Evolutionary conservation across 2,797 vertebrate genomes (phyloP).

Genomic region (Semaprochilodus insignis): DNA sequence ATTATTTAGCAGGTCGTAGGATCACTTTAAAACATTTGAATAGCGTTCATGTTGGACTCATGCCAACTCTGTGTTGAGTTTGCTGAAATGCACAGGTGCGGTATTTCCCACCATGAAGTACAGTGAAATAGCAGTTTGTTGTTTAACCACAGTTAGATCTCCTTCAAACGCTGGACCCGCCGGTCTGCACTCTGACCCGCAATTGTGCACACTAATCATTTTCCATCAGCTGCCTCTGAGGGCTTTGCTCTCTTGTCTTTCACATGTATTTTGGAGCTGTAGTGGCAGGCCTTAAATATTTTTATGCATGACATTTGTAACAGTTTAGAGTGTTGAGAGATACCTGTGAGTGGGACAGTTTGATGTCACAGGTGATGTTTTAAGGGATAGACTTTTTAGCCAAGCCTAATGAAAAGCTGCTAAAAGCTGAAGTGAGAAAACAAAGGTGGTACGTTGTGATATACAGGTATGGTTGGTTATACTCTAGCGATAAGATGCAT

Average conservation of each 20-base stretch:
- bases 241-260: constrained; percentile 12
- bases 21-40: background rate
- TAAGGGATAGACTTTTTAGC: too few relatives aligned
- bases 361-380: too few relatives aligned
- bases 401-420: too few relatives aligned
- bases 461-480: background rate
- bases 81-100: background rate
- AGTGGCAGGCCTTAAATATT: background rate
- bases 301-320: background rate
- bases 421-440: background rate
- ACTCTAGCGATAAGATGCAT: background rate
- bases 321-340: background rate
- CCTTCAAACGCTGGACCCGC: background rate
- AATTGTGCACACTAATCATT: constrained; percentile 29
- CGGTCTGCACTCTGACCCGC: constrained; percentile 13
- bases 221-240: constrained; percentile 16
- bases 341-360: too few relatives aligned
- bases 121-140: constrained; percentile 19
- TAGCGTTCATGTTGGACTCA: background rate
- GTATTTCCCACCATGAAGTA: background rate
- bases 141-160: constrained; percentile 31
- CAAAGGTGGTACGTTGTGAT: background rate
- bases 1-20: background rate
- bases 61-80: background rate
- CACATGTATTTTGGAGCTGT: background rate